Evolutionary conservation across 2,797 vertebrate species (phyloP).

Genomic region (Schizopygopsis malacanthus): DNA sequence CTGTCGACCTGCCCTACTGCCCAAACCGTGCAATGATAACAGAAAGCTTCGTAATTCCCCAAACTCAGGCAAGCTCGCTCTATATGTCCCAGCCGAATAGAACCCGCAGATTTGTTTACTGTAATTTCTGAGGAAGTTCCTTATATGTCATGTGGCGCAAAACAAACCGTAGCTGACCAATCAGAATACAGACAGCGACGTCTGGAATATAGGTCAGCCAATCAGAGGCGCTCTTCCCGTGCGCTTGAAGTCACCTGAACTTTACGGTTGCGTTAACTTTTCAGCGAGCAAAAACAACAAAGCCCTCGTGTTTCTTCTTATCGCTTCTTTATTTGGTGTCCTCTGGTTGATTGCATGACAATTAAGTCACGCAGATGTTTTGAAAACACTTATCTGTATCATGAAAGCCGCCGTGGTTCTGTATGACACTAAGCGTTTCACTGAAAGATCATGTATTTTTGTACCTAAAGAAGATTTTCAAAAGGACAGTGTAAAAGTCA

Average conservation of each 20-base stretch:
- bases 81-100: conserved; percentile 42
- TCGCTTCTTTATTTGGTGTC: background rate
- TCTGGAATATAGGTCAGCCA: conserved; percentile 76
- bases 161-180: conserved; percentile 75
- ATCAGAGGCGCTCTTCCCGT: conserved; percentile 61
- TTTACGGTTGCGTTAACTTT: background rate
- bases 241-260: conserved; percentile 2
- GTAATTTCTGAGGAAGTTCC: conserved; percentile 72
- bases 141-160: conserved; percentile 64
- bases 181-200: conserved; percentile 58
- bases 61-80: background rate
- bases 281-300: background rate
- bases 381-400: background rate
- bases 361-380: background rate
- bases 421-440: background rate
- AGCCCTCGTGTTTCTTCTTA: conserved; percentile 6
- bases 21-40: no score
- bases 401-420: background rate
- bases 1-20: background rate
- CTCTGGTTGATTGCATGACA: background rate
- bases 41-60: background rate
- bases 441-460: background rate
- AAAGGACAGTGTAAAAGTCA: background rate
- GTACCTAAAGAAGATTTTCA: background rate
- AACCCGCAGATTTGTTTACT: conserved; percentile 75